These are phyloP conservation scores for Notospermus geniculatus DNA, from an alignment of 1,140 invertebrate genomes.

Conservation along the genomic window DNA sequence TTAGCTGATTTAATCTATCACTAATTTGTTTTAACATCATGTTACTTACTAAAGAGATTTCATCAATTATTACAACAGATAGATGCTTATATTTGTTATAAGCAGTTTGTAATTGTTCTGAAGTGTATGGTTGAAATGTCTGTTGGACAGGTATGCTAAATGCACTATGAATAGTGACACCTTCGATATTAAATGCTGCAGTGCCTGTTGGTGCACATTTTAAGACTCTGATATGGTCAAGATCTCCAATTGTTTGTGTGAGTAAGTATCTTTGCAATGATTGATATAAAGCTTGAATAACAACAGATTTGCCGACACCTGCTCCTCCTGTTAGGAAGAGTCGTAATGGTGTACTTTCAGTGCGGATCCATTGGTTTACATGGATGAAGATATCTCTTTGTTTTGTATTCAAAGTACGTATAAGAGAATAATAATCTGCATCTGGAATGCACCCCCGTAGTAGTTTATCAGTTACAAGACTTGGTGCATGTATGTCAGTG, in stretches of 20 bases:
- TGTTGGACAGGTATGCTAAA: slow-evolving; percentile 27
- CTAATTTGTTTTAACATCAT: no score
- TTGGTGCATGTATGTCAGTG: slow-evolving; percentile 16
- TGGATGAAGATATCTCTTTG: slow-evolving; percentile 1
- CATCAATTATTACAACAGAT: no score
- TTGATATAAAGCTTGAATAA: slow-evolving; percentile 23
- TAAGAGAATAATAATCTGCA: neutral
- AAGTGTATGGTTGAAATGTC: slow-evolving; percentile 4
- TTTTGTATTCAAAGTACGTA: neutral
- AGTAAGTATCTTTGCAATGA: slow-evolving; percentile 19
- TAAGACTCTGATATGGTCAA: slow-evolving; percentile 21
- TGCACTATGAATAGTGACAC: slow-evolving; percentile 23
- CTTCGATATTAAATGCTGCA: slow-evolving; percentile 26
- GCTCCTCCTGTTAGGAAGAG: slow-evolving; percentile 27
- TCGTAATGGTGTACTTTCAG: slow-evolving; percentile 11
- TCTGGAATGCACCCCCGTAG: slow-evolving; percentile 10
- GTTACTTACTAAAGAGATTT: no score
- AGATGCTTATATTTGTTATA: slow-evolving; percentile 3
- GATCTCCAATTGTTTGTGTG: slow-evolving; percentile 21
- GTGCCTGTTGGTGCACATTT: slow-evolving; percentile 26
- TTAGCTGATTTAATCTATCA: no score
- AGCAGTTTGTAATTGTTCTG: slow-evolving; percentile 2
- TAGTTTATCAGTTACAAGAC: neutral
- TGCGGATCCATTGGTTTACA: slow-evolving; percentile 13
- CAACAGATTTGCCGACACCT: slow-evolving; percentile 29